Base-by-base conservation (phyloP, 2,888 invertebrate species). In the Hipparchia semele region DNA sequence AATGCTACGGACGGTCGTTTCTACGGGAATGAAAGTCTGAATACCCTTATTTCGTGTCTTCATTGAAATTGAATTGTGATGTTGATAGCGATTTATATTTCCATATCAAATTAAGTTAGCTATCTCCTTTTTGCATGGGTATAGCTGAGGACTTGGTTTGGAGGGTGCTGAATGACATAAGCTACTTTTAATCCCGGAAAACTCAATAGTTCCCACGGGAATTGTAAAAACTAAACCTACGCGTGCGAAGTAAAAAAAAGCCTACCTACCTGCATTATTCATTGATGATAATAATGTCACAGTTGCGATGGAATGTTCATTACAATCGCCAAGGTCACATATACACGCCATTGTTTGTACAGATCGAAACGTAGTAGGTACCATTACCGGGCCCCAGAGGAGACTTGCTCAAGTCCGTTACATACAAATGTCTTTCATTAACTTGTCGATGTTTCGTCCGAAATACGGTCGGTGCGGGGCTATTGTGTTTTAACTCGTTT, bases 341-440 rank as follows among this genome's bases (percentile, higher is more conserved):
- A 77, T 71, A 80, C 68, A 75, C 60, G 8, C 68, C 67, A 83
- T 84, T 77, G 86, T 79, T 84, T 87, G 73, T 67, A 64, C 58
- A 60, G 54, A 75, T 75, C 76, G 74, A 87, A 79, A 91, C 87
- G 87, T 85, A 89, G 85, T 87, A 77, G 69, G 71, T 64, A 77
- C 85, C 75, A 86, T 87, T 86, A 88, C 87, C 85, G 86, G 84
- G 86, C 87, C 85, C 86, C 84, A 83, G 86, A 92, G 90, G 90
- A 13, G 91, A 91, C 89, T 87, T 86, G 85, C 90, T 86, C 84
- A 86, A 89, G 90, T 90, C 90, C 88, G 90, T 90, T 90, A 91
- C 92, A 93, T 93, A 92, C 91, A 92, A 92, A 93, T 93, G 93
- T 84, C 87, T 90, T 90, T 92, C 91, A 93, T 93, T 93, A 93